Evolutionary conservation across 2,797 vertebrate genomes (phyloP).

Genomic region (Sciurus vulgaris): DNA sequence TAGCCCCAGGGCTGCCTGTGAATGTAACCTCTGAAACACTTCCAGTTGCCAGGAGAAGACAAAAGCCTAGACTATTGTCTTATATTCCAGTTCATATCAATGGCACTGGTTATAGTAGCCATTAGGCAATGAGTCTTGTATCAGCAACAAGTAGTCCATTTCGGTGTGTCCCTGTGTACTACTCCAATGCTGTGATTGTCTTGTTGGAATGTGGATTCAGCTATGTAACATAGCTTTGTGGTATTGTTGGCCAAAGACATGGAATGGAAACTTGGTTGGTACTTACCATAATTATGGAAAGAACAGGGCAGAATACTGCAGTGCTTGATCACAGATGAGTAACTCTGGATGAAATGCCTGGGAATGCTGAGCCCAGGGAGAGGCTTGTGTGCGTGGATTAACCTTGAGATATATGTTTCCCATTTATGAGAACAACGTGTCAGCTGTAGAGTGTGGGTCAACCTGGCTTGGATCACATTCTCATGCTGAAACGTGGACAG

Average conservation of each 20-base stretch:
- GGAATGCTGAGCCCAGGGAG: not conserved
- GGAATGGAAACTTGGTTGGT: not conserved
- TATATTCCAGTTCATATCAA: not conserved
- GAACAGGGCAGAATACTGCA: not conserved
- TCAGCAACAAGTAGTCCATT: not conserved
- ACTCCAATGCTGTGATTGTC: not conserved
- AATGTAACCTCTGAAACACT: not conserved
- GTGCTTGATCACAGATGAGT: no score
- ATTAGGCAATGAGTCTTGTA: no score
- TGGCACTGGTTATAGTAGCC: not conserved
- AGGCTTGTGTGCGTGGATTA: not conserved
- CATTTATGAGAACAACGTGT: not conserved
- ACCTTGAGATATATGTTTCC: not conserved
- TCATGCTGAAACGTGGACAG: not conserved
- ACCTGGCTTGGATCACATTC: no score
- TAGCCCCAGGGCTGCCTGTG: not conserved
- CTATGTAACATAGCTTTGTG: not conserved
- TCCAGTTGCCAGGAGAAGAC: not conserved
- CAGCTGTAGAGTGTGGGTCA: no score
- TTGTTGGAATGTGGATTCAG: not conserved
- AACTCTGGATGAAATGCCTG: not conserved
- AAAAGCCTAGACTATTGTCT: not conserved
- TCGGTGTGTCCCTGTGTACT: not conserved
- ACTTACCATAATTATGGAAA: not conserved
- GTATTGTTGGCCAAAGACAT: not conserved